These are phyloP conservation scores for Dusona sp. DNA, from an alignment of 2,888 invertebrate genomes.

Conservation along the genomic window DNA sequence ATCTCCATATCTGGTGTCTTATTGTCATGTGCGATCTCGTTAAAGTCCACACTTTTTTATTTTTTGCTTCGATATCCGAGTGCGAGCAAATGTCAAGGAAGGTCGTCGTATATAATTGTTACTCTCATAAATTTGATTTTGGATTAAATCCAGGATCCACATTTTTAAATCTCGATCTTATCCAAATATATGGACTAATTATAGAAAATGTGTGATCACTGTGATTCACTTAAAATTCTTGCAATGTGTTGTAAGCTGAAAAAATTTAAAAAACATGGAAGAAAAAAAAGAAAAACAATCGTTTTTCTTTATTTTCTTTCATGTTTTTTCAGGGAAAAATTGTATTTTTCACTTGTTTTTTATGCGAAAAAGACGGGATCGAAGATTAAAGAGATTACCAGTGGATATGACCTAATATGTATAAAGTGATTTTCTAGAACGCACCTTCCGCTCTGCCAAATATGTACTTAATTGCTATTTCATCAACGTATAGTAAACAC, in stretches of 20 bases:
- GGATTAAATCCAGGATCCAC: background rate
- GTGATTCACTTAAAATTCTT: too few relatives aligned
- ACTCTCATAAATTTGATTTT: background rate
- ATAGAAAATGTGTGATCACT: background rate
- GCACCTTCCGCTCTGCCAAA: slow-evolving; percentile 49
- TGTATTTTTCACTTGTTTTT: too few relatives aligned
- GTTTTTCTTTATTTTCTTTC: too few relatives aligned
- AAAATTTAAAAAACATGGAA: too few relatives aligned
- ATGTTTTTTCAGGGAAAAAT: too few relatives aligned
- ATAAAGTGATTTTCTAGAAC: slow-evolving; percentile 54
- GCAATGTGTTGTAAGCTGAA: too few relatives aligned
- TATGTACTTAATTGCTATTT: slow-evolving; percentile 42
- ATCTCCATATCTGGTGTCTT: too few relatives aligned
- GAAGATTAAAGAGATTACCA: slow-evolving; percentile 11
- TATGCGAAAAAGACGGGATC: background rate
- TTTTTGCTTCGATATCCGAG: background rate
- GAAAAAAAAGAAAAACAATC: background rate
- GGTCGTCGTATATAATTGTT: too few relatives aligned
- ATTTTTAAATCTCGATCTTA: background rate
- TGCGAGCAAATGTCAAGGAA: background rate
- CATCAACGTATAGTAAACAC: slow-evolving; percentile 20
- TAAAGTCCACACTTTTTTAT: background rate
- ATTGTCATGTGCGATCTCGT: too few relatives aligned
- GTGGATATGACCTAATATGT: slow-evolving; percentile 38
- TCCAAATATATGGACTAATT: background rate